Conservation (phyloP, 64 coral and sea anemone genomes). For the Actinia equina region DNA sequence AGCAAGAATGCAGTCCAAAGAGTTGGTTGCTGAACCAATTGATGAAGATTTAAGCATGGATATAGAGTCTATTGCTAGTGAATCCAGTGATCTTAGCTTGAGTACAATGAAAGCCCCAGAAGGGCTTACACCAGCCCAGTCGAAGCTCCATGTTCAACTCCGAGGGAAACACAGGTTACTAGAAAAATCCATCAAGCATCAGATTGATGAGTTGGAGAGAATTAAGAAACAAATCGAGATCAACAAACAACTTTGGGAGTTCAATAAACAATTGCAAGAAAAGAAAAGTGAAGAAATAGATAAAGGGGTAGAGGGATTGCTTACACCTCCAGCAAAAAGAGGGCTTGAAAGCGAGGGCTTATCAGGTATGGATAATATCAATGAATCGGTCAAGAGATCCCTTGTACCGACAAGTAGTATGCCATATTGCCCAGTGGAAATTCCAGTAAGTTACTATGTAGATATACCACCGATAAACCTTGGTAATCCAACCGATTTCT, state of each 20-base stretch:
- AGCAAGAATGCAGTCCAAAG: not conserved
- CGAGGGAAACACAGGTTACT: slow-evolving; percentile 2
- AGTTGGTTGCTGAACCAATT: not conserved
- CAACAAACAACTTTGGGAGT: slow-evolving; percentile 22
- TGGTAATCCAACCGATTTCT: not conserved
- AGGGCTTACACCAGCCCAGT: slow-evolving; percentile 3
- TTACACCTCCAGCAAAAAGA: not conserved
- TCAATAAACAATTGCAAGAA: slow-evolving; percentile 19
- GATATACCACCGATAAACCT: not conserved
- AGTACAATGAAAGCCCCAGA: not conserved
- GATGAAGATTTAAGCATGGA: not conserved
- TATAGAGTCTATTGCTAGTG: not conserved
- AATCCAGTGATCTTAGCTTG: not conserved
- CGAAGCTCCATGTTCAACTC: slow-evolving; percentile 3
- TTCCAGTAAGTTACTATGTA: not conserved
- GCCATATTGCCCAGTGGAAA: not conserved
- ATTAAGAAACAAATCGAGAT: slow-evolving; percentile 22
- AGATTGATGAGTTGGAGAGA: not conserved
- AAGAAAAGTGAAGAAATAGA: not conserved
- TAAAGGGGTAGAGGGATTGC: too few species aligned
- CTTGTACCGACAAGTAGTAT: not conserved
- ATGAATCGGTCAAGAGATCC: not conserved
- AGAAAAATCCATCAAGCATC: slow-evolving; percentile 17
- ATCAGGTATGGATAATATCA: not conserved
- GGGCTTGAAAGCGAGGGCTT: not conserved